Evolutionary conservation across 30 jellyfish, hydroid and myxozoan genomes (phyloP), one percentile per base, ranked within the genome.

Genomic region (Cassiopea xamachana): DNA sequence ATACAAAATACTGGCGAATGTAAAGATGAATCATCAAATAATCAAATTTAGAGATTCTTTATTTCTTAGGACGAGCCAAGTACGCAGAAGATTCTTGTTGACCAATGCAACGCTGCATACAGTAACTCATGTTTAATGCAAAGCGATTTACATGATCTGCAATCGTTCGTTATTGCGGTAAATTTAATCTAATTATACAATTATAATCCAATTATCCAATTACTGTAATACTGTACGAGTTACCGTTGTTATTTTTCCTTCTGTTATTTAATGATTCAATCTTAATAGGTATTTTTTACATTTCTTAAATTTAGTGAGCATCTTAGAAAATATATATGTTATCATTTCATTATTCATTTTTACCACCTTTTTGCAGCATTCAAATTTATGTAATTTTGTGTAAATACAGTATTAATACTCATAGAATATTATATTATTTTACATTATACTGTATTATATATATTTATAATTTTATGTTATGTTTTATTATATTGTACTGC

Each of bases 21-120:
- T 27, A 27, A 27, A 27, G 39, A 27, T 27, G 39, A 27, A 27
- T 27, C 39, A 27, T 27, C 39, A 27, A 27, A 27, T 0, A 27
- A 27, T 27, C 39, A 27, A 27, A 27, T 27, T 27, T 27, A 27
- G 2, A 17, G 43, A 2, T 64, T 64, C 43, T 9, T 17, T 9
- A 14, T 83, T 27, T 15, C 48, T n/a, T 73, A 89, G 96, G 96
- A 89, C 58, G 88, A 89, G 17, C 85, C 82, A 48, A 80, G 89
- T 58, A 49, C 61, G n/a, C 91, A 89, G 82, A 80, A 69, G 50
- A 62, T 75, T 12, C 87, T 89, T 13, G 91, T 79, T 48, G 72
- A 70, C 14, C 96, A 89, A 80, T 80, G 92, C 81, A 60, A 74
- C 27, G 81, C 15, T 58, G 96, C 92, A 2, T 45, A 60, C 15